Base-by-base conservation (phyloP, 2,797 vertebrate genomes). In the Rhynchotus rufescens region DNA sequence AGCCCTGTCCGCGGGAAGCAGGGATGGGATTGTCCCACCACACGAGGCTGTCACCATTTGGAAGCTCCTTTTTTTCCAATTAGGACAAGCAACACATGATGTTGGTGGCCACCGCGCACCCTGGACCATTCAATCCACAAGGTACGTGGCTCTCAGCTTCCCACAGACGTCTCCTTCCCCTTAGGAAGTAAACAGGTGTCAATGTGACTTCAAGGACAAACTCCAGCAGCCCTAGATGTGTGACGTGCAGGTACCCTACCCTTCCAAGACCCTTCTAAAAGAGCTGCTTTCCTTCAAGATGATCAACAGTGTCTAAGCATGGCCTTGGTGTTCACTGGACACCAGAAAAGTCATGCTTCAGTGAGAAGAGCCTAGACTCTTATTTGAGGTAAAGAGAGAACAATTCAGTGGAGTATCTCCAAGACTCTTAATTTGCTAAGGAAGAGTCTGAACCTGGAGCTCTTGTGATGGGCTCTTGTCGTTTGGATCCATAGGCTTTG, bases 1-100 rank as follows among this genome's bases (percentile, higher is more conserved):
- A 52, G 12, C 44, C 57, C 15, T 10, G 15, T 61, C 78, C 1
- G 1, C 4, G 2, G 56, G n/a, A 90, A 88, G 56, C 0, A 0
- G 40, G 23, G 14, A 78, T 0, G 2, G 9, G 47, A 82, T 80
- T 68, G 81, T 88, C 21, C 19, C 10, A 9, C 15, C 15, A 15
- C 40, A 79, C 45, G 22, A 73, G 26, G 2, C 17, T 45, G 30
- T 25, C 14, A 57, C 15, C 13, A 71, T 34, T 15, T 81, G 25
- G 6, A 79, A 45, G 44, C 49, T 22, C 15, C 11, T 17, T 34
- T 51, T 19, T 36, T 10, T 10, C 7, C 10, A 10, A 22, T 34
- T 44, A 19, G 11, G 12, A 10, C 23, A 42, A 22, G 44, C 40
- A 21, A 6, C 0, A 3, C 19, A 14, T 66, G 28, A 52, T 25